Conservation (phyloP, 2,797 vertebrate species). For the Anolis apletophallus region DNA sequence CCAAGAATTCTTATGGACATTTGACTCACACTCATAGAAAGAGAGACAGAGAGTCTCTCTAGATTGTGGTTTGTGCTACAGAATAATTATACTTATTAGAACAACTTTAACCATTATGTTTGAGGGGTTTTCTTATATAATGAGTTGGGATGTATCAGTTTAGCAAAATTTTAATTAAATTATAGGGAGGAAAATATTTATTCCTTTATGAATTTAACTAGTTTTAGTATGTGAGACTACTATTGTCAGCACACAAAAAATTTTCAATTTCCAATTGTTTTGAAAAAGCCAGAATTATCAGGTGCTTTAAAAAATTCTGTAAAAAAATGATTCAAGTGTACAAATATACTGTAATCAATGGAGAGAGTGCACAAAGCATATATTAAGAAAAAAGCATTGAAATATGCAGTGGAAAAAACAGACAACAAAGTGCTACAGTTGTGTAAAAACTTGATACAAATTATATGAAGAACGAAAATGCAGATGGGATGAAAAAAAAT, state of each 20-base stretch:
- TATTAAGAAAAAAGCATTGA: neutral
- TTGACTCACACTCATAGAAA: neutral
- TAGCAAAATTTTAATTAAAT: constrained; percentile 46
- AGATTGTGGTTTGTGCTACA: neutral
- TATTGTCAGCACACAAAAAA: neutral
- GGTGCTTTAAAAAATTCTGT: neutral
- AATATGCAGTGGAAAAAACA: neutral
- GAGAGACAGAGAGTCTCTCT: neutral
- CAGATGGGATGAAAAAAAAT: neutral
- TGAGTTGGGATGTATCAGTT: constrained; percentile 14
- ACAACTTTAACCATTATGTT: constrained; percentile 13
- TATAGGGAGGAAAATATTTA: neutral
- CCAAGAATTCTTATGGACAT: neutral
- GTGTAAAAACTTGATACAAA: neutral
- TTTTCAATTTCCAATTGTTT: neutral
- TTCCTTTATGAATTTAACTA: too few relatives aligned
- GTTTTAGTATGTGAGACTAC: neutral
- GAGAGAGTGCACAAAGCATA: neutral
- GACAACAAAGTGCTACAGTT: neutral
- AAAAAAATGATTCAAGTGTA: too few relatives aligned
- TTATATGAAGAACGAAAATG: neutral
- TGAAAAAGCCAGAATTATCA: neutral
- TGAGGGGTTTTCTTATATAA: constrained; percentile 31
- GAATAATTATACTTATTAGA: neutral
- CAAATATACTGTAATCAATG: too few relatives aligned